phyloP scores from a whole-genome alignment of 2,113 vertebrate species.

The Eulemur macaco region DNA sequence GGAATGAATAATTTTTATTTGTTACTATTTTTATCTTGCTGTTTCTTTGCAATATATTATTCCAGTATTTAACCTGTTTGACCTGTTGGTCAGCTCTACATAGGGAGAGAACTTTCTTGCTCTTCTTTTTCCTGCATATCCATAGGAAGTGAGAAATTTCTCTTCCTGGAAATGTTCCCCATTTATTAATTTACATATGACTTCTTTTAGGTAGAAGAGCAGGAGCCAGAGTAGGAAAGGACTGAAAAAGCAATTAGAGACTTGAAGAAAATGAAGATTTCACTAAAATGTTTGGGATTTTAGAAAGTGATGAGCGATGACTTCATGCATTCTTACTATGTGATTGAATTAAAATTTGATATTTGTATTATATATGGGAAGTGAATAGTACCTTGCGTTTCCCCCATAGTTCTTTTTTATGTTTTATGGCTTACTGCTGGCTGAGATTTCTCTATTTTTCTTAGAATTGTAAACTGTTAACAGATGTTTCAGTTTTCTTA shows the following conservation, averaged over 20 bases:
- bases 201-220: not conserved
- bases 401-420: not conserved
- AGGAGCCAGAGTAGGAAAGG: not conserved
- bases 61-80: not conserved
- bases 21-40: not conserved
- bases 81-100: not conserved
- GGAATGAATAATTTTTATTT: not conserved
- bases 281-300: not conserved
- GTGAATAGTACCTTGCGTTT: not conserved
- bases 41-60: not conserved
- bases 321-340: not conserved
- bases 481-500: not conserved
- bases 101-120: not conserved
- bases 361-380: not conserved
- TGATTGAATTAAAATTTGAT: not conserved
- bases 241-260: not conserved
- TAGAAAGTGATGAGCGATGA: not conserved
- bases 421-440: slow-evolving; percentile 2
- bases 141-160: not conserved
- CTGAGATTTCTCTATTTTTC: slow-evolving; percentile 10
- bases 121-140: not conserved
- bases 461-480: not conserved
- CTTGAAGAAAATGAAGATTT: not conserved
- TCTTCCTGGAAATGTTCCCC: not conserved
- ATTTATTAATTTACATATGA: not conserved